Percentiles rank a stretch among this genome's conserved stretches.
Evolutionary conservation across 1,140 invertebrate genomes (phyloP).

Genomic region (Drosophila rufa): DNA sequence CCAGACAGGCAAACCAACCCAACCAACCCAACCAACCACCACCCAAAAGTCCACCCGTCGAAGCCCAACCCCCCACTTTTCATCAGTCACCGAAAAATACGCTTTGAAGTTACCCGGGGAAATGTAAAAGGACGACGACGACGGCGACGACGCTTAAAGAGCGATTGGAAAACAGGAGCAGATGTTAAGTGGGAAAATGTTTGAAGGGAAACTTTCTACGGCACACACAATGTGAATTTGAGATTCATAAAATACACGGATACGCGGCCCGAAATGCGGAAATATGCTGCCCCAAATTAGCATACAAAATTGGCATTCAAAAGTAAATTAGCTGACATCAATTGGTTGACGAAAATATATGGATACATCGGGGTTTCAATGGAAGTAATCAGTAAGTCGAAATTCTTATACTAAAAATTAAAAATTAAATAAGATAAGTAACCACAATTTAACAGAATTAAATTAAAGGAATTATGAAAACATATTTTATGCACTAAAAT

Average conservation of each 20-base stretch:
- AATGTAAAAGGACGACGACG: conserved; percentile 6
- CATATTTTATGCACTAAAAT: too few species aligned
- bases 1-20: conserved; percentile 8
- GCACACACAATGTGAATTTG: conserved; percentile 7
- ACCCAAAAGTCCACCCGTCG: not conserved
- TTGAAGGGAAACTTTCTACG: conserved; percentile 17
- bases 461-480: too few species aligned
- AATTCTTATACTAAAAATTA: too few species aligned
- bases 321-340: conserved; percentile 10
- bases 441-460: too few species aligned
- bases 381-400: too few species aligned
- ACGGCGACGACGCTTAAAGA: conserved; percentile 30
- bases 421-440: too few species aligned
- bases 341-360: conserved; percentile 5
- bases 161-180: conserved; percentile 47
- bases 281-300: conserved; percentile 18
- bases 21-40: not conserved
- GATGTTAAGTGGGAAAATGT: conserved; percentile 38
- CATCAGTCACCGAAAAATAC: conserved; percentile 13
- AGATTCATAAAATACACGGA: conserved; percentile 20
- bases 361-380: too few species aligned
- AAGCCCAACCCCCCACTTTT: not conserved
- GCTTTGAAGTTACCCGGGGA: conserved; percentile 35
- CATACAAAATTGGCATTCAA: conserved; percentile 13
- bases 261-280: not conserved